Percentiles rank a stretch among this genome's conserved stretches.
Conservation (phyloP, 2,888 invertebrate species). For the Eristalis pertinax region DNA sequence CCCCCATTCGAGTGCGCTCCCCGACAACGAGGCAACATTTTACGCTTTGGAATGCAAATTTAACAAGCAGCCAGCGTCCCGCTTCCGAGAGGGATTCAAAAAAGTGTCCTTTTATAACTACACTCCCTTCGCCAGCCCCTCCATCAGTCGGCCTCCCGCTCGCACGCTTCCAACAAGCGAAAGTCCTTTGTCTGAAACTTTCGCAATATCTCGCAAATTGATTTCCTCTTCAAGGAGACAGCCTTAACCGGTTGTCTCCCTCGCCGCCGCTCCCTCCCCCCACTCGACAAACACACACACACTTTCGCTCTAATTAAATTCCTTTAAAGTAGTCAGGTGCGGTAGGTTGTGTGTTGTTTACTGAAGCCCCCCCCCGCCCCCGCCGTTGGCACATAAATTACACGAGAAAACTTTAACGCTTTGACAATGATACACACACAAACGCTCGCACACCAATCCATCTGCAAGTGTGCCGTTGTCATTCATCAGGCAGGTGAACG, state of each 20-base stretch:
- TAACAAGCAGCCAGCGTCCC: background rate
- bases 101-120: background rate
- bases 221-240: constrained; percentile 9
- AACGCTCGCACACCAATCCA: constrained; percentile 27
- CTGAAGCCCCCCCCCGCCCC: background rate
- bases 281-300: background rate
- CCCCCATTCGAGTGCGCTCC: background rate
- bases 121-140: background rate
- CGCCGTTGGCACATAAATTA: constrained; percentile 27
- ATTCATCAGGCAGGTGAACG: constrained; percentile 34
- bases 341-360: background rate
- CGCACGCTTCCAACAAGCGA: background rate
- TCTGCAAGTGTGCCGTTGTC: constrained; percentile 12
- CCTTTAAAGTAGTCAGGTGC: constrained; percentile 7
- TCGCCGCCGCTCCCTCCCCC: background rate
- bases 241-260: background rate
- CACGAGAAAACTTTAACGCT: constrained; percentile 34
- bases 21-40: background rate
- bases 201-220: constrained; percentile 38
- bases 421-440: constrained; percentile 42
- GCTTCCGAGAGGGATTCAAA: background rate
- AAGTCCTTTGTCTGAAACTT: constrained; percentile 16
- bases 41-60: constrained; percentile 11
- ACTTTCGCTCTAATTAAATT: constrained; percentile 24
- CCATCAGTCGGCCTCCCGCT: background rate